Base-by-base conservation (phyloP, 1,140 invertebrate species). In the Eciton burchellii region DNA sequence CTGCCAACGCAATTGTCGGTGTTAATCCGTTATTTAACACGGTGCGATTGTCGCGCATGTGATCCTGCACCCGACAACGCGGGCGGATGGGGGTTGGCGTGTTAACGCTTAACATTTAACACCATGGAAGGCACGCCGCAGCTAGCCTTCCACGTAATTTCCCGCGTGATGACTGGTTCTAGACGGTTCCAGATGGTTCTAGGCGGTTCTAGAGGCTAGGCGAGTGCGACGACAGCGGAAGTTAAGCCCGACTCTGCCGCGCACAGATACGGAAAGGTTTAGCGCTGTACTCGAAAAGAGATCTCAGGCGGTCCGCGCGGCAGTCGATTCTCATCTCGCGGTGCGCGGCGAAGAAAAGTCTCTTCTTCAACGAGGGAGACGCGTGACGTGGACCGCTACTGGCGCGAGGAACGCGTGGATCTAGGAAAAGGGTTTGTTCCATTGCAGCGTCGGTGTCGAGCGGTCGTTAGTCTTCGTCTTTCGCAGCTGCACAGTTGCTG, bases 381-480 rank as follows among this genome's bases (percentile, higher is more conserved):
- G 47, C 59, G 77, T 49, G 54, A 63, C 49, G 14, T 29, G 54
- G 52, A 65, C 79, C 84, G 56, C 35, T 77, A 77, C 16, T 77
- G 9, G 74, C 83, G 26, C 54, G 43, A 76, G 54, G 49, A 72
- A 57, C 60, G 12, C 65, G 35, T 65, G 49, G n/a, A 88, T 86
- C 76, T 89, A 89, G 56, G 66, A 59, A 65, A 85, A 81, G 47
- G 84, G 84, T 70, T 90, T 89, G 84, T 89, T 89, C 92, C 92
- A 94, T 92, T 91, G 93, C 68, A 94, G 84, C 19, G 93, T 92
- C 62, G 97, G 97, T 85, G 96, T 97, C 65, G 97, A 97, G 88
- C 97, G 95, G 93, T 98, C 97, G 92, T 97, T 97, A 91, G 97
- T 97, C 94, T 97, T 96, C 79, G 97, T 97, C 95, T 98, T 98